phyloP scores from a whole-genome alignment of 64 coral and sea anemone species.

The Stichodactyla helianthus region DNA sequence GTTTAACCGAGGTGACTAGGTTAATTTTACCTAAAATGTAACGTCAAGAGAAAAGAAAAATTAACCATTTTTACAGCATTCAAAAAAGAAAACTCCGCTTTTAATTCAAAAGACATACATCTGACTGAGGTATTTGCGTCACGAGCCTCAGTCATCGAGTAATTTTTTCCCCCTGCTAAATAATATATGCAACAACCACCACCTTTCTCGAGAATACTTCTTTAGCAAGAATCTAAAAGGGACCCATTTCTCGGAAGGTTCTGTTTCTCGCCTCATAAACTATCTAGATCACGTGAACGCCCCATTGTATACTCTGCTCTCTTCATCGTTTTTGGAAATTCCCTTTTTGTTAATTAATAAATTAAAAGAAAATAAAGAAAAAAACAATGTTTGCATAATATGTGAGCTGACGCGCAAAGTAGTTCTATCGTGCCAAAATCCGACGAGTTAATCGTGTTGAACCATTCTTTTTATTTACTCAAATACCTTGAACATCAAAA shows the following conservation, averaged over 20 bases:
- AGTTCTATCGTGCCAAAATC: too few relatives aligned
- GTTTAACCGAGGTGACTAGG: background rate
- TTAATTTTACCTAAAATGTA: background rate
- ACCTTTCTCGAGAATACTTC: too few relatives aligned
- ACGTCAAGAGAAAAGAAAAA: background rate
- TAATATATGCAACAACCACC: background rate
- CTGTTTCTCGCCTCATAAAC: background rate
- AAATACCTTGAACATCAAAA: too few relatives aligned
- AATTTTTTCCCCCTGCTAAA: background rate
- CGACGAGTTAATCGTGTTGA: too few relatives aligned
- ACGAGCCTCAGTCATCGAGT: background rate
- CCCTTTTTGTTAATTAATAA: too few relatives aligned
- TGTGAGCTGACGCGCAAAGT: background rate
- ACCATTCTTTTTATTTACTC: too few relatives aligned
- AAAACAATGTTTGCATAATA: background rate
- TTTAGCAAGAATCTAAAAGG: background rate
- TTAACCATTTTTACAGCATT: background rate
- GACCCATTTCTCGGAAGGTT: background rate
- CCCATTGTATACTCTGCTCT: background rate
- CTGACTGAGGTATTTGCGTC: background rate
- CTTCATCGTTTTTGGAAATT: background rate
- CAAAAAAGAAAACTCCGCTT: background rate
- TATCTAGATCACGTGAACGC: background rate
- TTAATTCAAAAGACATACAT: background rate
- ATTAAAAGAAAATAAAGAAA: background rate